phyloP scores from a whole-genome alignment of 2,888 invertebrate species.

The Embidobia sp. region DNA sequence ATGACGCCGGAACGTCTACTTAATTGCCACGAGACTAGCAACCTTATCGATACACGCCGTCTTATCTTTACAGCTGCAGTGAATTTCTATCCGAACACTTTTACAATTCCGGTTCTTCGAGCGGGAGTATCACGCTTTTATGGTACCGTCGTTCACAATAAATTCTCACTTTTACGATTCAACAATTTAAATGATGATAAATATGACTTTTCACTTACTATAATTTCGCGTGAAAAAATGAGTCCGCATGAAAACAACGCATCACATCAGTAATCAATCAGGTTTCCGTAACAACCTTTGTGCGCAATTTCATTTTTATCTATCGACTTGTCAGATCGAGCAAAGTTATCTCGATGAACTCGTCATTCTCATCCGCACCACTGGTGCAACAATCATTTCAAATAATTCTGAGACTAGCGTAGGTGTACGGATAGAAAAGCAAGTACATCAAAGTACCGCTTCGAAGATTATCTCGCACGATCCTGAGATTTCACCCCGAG shows the following conservation, averaged over 20 bases:
- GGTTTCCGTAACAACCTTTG: slow-evolving; percentile 34
- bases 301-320: slow-evolving; percentile 39
- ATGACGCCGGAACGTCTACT: slow-evolving; percentile 36
- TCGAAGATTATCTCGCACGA: slow-evolving; percentile 78
- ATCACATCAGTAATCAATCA: slow-evolving; percentile 14
- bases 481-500: slow-evolving; percentile 77
- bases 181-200: slow-evolving; percentile 65
- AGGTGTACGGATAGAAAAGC: slow-evolving; percentile 74
- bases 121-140: slow-evolving; percentile 75
- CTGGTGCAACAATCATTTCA: slow-evolving; percentile 58
- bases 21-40: slow-evolving; percentile 46
- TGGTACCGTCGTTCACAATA: slow-evolving; percentile 75
- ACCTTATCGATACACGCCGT: slow-evolving; percentile 52
- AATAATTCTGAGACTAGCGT: slow-evolving; percentile 64
- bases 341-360: slow-evolving; percentile 55
- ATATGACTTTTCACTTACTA: slow-evolving; percentile 33
- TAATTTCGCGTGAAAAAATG: slow-evolving; percentile 21
- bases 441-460: slow-evolving; percentile 76
- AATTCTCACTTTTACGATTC: slow-evolving; percentile 74
- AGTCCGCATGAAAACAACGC: neutral
- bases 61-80: slow-evolving; percentile 72
- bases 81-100: slow-evolving; percentile 72
- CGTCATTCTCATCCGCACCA: slow-evolving; percentile 55
- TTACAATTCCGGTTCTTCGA: slow-evolving; percentile 72
- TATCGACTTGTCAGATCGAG: slow-evolving; percentile 32